Percentiles rank a stretch among this genome's conserved stretches.
Conservation (phyloP, 2,888 invertebrate species). For the Morinoia aosen region DNA sequence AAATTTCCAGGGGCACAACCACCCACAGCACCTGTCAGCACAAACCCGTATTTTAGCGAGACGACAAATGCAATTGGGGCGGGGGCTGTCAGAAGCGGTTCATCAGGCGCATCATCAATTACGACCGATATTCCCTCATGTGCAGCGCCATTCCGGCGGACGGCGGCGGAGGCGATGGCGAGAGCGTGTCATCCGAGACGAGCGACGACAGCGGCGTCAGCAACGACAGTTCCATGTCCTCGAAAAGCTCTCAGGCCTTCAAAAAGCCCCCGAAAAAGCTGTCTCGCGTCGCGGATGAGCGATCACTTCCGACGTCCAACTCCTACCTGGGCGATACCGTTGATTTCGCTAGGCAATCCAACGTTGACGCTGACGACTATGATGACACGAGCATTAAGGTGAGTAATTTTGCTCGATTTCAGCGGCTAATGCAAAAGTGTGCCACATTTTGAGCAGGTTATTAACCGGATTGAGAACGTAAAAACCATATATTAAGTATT, state of each 20-base stretch:
- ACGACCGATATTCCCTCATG: not conserved
- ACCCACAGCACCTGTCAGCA: too few species aligned
- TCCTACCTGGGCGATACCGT: not conserved
- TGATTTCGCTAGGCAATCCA: not conserved
- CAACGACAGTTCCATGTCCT: constrained; percentile 56
- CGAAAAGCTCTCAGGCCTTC: constrained; percentile 7
- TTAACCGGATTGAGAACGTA: not conserved
- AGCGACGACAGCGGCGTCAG: constrained; percentile 67
- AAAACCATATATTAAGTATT: too few species aligned
- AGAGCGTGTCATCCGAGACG: constrained; percentile 63
- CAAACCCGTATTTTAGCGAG: too few species aligned
- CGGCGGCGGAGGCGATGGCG: constrained; percentile 56
- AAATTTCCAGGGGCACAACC: too few species aligned
- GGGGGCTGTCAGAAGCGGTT: too few species aligned
- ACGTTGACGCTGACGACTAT: not conserved
- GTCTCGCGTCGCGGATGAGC: not conserved
- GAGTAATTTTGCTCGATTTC: not conserved
- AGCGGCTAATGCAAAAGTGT: not conserved
- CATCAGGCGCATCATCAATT: not conserved
- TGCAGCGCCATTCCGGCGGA: not conserved
- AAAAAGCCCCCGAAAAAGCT: not conserved
- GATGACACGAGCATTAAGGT: constrained; percentile 34
- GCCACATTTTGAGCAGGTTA: too few species aligned
- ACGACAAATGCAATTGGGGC: too few species aligned
- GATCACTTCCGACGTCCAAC: not conserved